phyloP scores from a whole-genome alignment of 2,113 vertebrate species.

The Gobiocypris rarus region DNA sequence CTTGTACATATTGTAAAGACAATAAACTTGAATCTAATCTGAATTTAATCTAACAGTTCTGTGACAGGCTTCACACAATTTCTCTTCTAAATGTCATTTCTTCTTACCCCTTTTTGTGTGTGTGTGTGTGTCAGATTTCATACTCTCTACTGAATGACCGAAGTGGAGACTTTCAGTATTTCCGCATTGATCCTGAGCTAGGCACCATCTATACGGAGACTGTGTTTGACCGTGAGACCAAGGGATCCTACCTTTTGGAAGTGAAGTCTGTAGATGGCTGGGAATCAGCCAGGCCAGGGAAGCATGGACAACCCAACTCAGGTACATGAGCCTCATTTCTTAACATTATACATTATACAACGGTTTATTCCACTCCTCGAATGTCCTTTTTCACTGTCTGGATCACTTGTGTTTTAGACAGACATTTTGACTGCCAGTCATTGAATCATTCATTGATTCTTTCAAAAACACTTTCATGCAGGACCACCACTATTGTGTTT shows the following conservation, averaged over 20 bases:
- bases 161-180: conserved; percentile 81
- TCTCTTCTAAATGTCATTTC: not conserved
- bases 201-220: conserved; percentile 83
- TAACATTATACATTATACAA: not conserved
- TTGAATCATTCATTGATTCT: not conserved
- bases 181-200: conserved; percentile 80
- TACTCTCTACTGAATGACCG: conserved; percentile 86
- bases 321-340: conserved; percentile 66
- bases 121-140: conserved; percentile 74
- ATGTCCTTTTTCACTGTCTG: not conserved
- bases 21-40: no score
- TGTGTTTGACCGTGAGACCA: conserved; percentile 87
- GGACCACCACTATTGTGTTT: not conserved
- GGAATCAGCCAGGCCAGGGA: conserved; percentile 86
- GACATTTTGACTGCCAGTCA: not conserved
- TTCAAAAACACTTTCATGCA: not conserved
- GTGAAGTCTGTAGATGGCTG: conserved; percentile 84
- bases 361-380: not conserved
- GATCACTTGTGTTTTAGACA: not conserved
- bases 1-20: no score
- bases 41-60: no score
- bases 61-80: not conserved
- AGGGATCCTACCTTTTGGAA: conserved; percentile 86
- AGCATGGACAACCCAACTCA: conserved; percentile 86
- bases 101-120: not conserved